Evolutionary conservation across 1,140 invertebrate species (phyloP).

Genomic region (Nylanderia fulva): DNA sequence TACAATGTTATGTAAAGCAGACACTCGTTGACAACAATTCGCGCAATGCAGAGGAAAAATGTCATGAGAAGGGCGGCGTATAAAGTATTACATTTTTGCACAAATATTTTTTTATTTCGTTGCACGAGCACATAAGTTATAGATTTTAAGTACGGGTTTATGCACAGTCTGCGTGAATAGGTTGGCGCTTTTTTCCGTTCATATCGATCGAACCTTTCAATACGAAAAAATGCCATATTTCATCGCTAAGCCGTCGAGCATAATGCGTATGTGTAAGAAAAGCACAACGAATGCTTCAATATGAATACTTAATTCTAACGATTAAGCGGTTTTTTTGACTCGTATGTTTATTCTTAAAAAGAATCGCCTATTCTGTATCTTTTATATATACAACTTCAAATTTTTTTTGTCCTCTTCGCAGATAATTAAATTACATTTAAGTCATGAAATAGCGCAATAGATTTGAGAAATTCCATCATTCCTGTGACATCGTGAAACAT

Average conservation of each 20-base stretch:
- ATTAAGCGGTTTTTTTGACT: not conserved
- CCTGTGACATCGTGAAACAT: not conserved
- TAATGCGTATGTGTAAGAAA: not conserved
- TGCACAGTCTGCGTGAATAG: not conserved
- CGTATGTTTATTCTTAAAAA: not conserved
- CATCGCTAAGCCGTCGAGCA: not conserved
- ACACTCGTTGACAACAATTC: not conserved
- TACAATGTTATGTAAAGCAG: not conserved
- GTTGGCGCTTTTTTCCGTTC: not conserved
- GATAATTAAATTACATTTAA: not conserved
- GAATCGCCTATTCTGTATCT: not conserved
- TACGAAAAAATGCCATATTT: slow-evolving; percentile 6
- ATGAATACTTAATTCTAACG: not conserved
- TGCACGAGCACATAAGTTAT: not conserved
- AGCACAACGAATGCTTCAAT: not conserved
- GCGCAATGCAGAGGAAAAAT: not conserved
- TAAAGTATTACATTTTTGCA: not conserved
- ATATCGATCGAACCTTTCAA: not conserved
- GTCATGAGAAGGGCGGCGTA: not conserved
- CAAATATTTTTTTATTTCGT: not conserved
- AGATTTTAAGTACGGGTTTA: slow-evolving; percentile 8
- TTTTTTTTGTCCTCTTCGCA: not conserved
- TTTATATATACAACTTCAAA: not conserved
- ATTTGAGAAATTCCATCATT: not conserved
- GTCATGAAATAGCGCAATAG: not conserved